Percentiles rank a stretch among this genome's conserved stretches.
These are phyloP conservation scores for Trichonephila inaurata DNA, from an alignment of 1,140 invertebrate genomes.

Conservation along the genomic window DNA sequence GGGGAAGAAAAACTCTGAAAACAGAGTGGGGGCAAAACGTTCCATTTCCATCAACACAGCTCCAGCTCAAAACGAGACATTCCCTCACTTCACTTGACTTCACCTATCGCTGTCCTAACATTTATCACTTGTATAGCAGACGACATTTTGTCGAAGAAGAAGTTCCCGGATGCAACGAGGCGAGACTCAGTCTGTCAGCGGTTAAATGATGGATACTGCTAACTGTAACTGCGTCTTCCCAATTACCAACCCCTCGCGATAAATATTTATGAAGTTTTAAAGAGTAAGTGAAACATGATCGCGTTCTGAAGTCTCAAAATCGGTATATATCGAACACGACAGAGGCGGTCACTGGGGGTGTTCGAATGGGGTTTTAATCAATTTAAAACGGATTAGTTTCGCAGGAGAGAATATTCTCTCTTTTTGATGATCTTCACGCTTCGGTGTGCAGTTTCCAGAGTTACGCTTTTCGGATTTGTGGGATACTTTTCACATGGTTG, in stretches of 20 bases:
- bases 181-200: slow-evolving; percentile 46
- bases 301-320: background rate
- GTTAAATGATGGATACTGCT: slow-evolving; percentile 66
- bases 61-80: slow-evolving; percentile 19
- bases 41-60: slow-evolving; percentile 14
- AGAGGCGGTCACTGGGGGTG: background rate
- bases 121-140: slow-evolving; percentile 59
- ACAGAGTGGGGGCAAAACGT: background rate
- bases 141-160: slow-evolving; percentile 53
- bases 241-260: slow-evolving; percentile 51
- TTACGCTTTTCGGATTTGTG: background rate
- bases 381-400: slow-evolving; percentile 34
- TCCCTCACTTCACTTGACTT: slow-evolving; percentile 31
- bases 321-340: background rate
- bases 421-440: slow-evolving; percentile 1
- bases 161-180: background rate
- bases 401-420: background rate
- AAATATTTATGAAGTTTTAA: slow-evolving; percentile 73
- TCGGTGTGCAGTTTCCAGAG: background rate
- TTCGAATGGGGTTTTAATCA: slow-evolving; percentile 31
- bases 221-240: slow-evolving; percentile 51
- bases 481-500: background rate
- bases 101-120: slow-evolving; percentile 35
- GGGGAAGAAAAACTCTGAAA: background rate
- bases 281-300: slow-evolving; percentile 60